phyloP scores from a whole-genome alignment of 1,140 invertebrate species.

The Polypedilum pembai region DNA sequence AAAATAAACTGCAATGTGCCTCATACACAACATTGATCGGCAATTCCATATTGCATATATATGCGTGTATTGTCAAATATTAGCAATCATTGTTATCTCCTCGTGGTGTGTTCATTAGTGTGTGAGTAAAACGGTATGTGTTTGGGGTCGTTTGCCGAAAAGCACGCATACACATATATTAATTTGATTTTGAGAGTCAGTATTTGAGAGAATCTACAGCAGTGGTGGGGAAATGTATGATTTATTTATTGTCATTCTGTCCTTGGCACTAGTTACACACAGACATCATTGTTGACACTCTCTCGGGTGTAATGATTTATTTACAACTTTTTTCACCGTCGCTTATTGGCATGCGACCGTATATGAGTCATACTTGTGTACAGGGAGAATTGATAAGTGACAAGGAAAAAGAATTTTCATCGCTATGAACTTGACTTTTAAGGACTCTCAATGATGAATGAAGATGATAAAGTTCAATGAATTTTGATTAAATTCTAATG shows the following conservation, averaged over 20 bases:
- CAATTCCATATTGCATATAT: neutral
- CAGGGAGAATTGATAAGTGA: too few relatives aligned
- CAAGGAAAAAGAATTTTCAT: too few relatives aligned
- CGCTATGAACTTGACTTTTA: too few relatives aligned
- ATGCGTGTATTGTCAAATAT: conserved; percentile 18
- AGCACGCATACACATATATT: neutral
- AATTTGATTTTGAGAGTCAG: neutral
- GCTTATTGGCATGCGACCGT: too few relatives aligned
- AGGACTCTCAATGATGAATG: too few relatives aligned
- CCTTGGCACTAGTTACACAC: conserved; percentile 24
- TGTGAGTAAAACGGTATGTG: neutral
- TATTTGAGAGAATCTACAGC: too few relatives aligned
- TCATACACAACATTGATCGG: neutral
- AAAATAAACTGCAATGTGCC: conserved; percentile 8
- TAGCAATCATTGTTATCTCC: neutral
- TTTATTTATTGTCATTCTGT: conserved; percentile 11
- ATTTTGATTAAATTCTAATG: too few relatives aligned
- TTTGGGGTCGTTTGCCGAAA: conserved; percentile 3
- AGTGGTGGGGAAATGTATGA: neutral
- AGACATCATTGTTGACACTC: neutral
- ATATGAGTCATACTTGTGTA: too few relatives aligned
- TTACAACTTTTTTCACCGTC: too few relatives aligned
- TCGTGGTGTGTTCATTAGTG: neutral
- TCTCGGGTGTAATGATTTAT: too few relatives aligned
- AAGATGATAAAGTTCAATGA: too few relatives aligned